phyloP scores from a whole-genome alignment of 2,797 vertebrate genomes.

The Coilia nasus region DNA sequence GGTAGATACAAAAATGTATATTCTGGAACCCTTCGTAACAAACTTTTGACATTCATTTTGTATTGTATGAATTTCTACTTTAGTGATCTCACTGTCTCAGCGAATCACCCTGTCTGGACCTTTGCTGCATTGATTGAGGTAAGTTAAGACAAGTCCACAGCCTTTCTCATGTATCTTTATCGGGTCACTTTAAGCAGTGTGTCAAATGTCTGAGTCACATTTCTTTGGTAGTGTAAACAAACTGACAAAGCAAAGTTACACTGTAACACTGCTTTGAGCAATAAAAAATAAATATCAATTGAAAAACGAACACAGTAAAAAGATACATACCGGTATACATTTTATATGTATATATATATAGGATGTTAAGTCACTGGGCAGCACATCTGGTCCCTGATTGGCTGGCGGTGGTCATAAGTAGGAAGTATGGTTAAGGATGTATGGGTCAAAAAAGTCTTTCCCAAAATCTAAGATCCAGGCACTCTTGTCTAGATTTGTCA shows the following conservation, averaged over 20 bases:
- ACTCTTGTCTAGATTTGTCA: background rate
- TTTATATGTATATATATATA: too few species aligned
- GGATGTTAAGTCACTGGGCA: constrained; percentile 52
- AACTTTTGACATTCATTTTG: background rate
- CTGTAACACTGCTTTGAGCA: background rate
- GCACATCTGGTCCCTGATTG: constrained; percentile 34
- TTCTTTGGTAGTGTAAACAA: constrained; percentile 10
- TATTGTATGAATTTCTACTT: background rate
- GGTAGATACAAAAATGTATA: background rate
- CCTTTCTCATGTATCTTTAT: background rate
- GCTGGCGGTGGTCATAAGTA: constrained; percentile 18
- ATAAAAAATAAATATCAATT: background rate
- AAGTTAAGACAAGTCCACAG: background rate
- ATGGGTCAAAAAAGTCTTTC: background rate
- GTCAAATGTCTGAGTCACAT: background rate
- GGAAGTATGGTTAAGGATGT: background rate
- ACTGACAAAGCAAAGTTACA: background rate
- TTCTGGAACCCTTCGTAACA: background rate
- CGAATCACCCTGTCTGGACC: background rate
- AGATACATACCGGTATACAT: too few species aligned
- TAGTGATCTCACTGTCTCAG: background rate
- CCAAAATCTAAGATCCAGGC: background rate
- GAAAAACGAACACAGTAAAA: constrained; percentile 21
- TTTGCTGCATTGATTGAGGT: background rate
- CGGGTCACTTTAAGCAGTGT: background rate